Conservation (phyloP, 1,140 invertebrate genomes). For the Rhopalosiphum padi region DNA sequence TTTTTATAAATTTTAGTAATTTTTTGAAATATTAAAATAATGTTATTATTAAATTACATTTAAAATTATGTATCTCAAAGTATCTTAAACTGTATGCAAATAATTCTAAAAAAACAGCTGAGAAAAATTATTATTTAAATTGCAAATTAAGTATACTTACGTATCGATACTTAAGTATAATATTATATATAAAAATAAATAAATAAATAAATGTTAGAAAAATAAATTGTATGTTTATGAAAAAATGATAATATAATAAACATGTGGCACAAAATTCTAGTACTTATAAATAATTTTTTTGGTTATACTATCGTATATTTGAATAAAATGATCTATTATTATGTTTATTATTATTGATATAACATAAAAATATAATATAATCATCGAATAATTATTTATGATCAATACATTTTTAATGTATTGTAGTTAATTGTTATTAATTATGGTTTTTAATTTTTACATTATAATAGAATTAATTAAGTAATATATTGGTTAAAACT, state of each 20-base stretch:
- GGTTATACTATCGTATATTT: not conserved
- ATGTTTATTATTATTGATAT: not conserved
- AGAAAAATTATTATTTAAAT: not conserved
- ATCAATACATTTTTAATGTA: not conserved
- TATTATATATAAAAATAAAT: not conserved
- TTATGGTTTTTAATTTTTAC: not conserved
- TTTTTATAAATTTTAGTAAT: too few relatives aligned
- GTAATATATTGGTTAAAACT: not conserved
- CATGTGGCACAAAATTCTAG: not conserved
- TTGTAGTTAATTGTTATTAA: not conserved
- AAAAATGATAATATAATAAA: not conserved
- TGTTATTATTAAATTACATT: not conserved
- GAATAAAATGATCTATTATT: not conserved
- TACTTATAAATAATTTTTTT: not conserved
- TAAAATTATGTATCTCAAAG: not conserved
- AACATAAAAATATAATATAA: not conserved
- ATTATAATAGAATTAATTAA: not conserved
- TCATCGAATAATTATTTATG: not conserved
- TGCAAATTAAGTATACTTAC: not conserved
- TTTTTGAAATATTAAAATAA: not conserved
- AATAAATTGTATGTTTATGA: not conserved
- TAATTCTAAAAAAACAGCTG: not conserved
- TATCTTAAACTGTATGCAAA: not conserved
- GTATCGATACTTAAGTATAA: not conserved
- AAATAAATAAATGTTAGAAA: not conserved